Evolutionary conservation across 2,797 vertebrate genomes (phyloP).

Genomic region (Paramormyrops hopkinsi): DNA sequence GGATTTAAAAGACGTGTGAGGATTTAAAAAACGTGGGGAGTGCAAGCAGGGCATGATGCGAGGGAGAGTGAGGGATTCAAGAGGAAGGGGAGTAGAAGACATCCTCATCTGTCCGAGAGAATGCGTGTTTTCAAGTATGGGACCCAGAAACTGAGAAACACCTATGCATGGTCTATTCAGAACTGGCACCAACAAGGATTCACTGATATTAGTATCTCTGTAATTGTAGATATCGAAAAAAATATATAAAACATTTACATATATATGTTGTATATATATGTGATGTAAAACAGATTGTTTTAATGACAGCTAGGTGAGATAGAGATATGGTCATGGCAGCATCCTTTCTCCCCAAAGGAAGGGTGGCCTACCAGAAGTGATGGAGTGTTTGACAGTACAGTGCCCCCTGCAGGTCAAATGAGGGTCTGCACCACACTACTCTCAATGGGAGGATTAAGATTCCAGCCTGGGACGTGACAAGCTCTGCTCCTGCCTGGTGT

Average conservation of each 20-base stretch:
- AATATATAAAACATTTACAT: background rate
- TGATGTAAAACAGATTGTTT: slow-evolving; percentile 29
- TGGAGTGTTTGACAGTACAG: slow-evolving; percentile 49
- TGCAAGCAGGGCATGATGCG: background rate
- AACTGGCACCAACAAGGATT: background rate
- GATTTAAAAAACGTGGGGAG: background rate
- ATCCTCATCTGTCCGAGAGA: background rate
- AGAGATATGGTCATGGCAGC: slow-evolving; percentile 14
- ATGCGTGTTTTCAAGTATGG: background rate
- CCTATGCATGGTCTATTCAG: background rate
- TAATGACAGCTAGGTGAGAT: slow-evolving; percentile 26
- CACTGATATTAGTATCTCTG: slow-evolving; percentile 14
- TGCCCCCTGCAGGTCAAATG: slow-evolving; percentile 18
- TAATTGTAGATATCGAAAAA: slow-evolving; percentile 41
- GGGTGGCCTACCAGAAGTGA: slow-evolving; percentile 33
- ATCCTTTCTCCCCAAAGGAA: slow-evolving; percentile 11
- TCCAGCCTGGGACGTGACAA: slow-evolving; percentile 20
- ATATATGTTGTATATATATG: slow-evolving; percentile 14
- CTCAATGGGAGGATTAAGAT: slow-evolving; percentile 5
- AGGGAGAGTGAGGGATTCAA: background rate
- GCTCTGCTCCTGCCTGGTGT: slow-evolving; percentile 47
- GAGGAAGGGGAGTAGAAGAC: background rate
- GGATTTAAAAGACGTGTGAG: background rate
- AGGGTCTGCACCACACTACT: slow-evolving; percentile 26
- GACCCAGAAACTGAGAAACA: background rate